Evolutionary conservation across 2,113 vertebrate species (phyloP), one percentile per base, ranked within the genome.

Genomic region (Colius striatus): DNA sequence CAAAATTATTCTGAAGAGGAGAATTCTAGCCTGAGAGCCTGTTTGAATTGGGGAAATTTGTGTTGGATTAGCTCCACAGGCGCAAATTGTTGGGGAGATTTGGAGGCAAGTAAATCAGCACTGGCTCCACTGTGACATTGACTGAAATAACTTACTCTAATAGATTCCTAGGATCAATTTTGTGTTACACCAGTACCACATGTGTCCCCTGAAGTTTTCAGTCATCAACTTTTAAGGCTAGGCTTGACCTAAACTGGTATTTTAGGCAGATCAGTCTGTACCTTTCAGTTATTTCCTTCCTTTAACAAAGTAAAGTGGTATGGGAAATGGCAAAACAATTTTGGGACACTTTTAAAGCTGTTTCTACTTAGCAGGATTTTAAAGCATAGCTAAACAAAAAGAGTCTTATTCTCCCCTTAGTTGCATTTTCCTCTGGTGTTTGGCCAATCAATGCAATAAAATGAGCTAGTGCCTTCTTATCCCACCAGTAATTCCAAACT

Each of bases 331-430:
- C 86, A 91, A 70, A 88, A 30, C 10, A 77, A 27, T 50, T 80
- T 63, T 3, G 9, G 62, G 51, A 53, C 10, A 14, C 43, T 90
- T 94, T 60, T 20, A 72, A 94, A 93, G 51, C 45, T 77, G 63
- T 67, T 94, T 74, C 60, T 92, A 17, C 81, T 91, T 87, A 63
- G 43, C 38, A 67, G 83, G 48, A 71, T 71, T 90, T 90, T 85
- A 85, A 90, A 87, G 53, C 43, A 57, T 17, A 94, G 25, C 51
- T 66, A 34, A 80, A 77, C 41, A 65, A 60, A 47, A 89, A 29
- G 32, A 54, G 53, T 71, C 53, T 83, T 72, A 66, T 72, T 85
- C 70, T 48, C 34, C 47, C 9, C 34, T 77, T 78, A 29, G 41
- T 73, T 75, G 51, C 19, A 6, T 85, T 90, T 94, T 81, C 86